These are phyloP conservation scores for Marasmarcha lunaedactyla DNA, from an alignment of 2,888 invertebrate species.

Conservation along the genomic window DNA sequence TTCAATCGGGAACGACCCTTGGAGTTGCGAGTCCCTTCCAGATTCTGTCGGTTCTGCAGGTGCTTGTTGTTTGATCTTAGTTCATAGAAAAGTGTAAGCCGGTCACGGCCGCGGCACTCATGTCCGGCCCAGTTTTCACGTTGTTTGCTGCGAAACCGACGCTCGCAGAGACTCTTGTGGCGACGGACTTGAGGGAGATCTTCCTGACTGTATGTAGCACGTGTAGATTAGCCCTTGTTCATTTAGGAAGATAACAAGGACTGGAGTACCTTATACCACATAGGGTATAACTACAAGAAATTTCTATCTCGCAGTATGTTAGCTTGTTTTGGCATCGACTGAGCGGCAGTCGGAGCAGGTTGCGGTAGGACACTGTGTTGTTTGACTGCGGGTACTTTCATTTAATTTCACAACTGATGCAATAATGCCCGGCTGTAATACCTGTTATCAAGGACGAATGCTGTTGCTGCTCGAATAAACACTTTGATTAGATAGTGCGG, in stretches of 20 bases:
- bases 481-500: background rate
- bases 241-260: no score
- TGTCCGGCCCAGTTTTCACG: slow-evolving; percentile 69
- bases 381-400: background rate
- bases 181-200: no score
- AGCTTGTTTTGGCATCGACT: no score
- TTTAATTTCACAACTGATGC: slow-evolving; percentile 1
- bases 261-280: no score
- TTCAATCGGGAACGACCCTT: slow-evolving; percentile 7
- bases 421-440: background rate
- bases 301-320: no score
- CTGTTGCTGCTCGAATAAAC: background rate
- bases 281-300: no score
- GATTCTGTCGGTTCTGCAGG: slow-evolving; percentile 58
- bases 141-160: background rate
- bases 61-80: slow-evolving; percentile 30
- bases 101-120: slow-evolving; percentile 66
- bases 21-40: slow-evolving; percentile 31
- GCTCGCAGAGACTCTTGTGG: background rate
- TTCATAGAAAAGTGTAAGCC: slow-evolving; percentile 68
- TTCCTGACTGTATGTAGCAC: no score
- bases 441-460: background rate
- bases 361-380: background rate
- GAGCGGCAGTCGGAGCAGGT: background rate
- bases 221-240: no score